phyloP scores from a whole-genome alignment of 1,140 invertebrate species.

The Forficula auricularia region DNA sequence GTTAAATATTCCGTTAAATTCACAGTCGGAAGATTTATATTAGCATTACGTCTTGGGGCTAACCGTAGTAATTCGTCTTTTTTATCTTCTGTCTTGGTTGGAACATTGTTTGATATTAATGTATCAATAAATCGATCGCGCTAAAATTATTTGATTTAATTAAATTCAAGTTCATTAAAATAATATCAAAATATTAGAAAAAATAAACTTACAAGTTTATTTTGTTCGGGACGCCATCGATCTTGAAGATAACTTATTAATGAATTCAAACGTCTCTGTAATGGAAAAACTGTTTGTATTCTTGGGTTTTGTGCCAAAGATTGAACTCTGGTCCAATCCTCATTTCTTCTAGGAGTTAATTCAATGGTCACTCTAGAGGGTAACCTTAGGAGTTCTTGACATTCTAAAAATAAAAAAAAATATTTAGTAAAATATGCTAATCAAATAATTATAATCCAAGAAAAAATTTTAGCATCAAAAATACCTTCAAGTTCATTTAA shows the following conservation, averaged over 20 bases:
- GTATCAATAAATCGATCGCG: no score
- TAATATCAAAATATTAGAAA: conserved; percentile 9
- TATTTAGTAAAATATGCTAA: neutral
- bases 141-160: conserved; percentile 3
- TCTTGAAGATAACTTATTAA: conserved; percentile 58
- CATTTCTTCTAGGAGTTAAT: conserved; percentile 55
- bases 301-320: conserved; percentile 79
- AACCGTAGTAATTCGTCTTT: conserved; percentile 24
- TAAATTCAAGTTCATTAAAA: conserved; percentile 7
- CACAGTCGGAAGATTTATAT: conserved; percentile 47
- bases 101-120: no score
- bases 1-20: conserved; percentile 54
- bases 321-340: conserved; percentile 70
- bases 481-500: conserved; percentile 76
- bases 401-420: conserved; percentile 35
- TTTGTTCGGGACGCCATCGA: conserved; percentile 47
- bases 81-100: no score
- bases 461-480: no score
- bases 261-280: conserved; percentile 53
- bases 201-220: conserved; percentile 35
- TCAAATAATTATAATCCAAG: no score
- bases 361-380: conserved; percentile 62
- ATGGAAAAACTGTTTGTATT: conserved; percentile 47
- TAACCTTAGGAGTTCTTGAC: conserved; percentile 56
- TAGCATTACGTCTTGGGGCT: conserved; percentile 31